Evolutionary conservation across 2,113 vertebrate genomes (phyloP), one percentile per base, ranked within the genome.

Genomic region (Agapornis roseicollis): DNA sequence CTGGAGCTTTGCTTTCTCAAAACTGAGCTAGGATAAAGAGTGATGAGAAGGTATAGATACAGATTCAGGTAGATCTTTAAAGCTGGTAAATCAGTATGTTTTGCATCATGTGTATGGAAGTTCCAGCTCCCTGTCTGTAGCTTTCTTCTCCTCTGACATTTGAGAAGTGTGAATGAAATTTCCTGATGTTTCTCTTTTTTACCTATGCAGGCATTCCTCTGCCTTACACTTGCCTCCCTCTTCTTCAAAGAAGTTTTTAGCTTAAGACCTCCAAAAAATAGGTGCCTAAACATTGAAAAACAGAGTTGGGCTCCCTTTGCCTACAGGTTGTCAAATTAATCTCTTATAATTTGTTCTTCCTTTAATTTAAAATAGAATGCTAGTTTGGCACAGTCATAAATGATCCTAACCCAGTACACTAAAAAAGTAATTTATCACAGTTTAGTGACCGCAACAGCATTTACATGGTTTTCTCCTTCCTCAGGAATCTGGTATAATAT

Each of bases 401-500:
- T 56, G 20, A 17, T 66, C 12, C 35, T 71, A 74, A 44, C 14
- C 23, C 25, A 27, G 33, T 49, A 76, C 63, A 52, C 15, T 55
- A 7, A 63, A 88, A 76, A 60, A 79, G 50, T 41, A 35, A 74
- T 78, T 86, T 50, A 64, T 85, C 50, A 80, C 17, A 81, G 46
- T 78, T 58, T 50, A 70, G 46, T 52, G 73, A 56, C 29, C 42
- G 27, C 14, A 85, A 47, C 6, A 50, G 33, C 37, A 44, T 53
- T 93, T 77, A 85, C 13, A 15, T 78, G 33, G 80, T 85, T 96
- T 25, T 80, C 35, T 91, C 41, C 49, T 92, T 91, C 68, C 96
- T 49, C 92, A 99, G 99, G 99, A 49, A 99, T 99, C 98, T 99
- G 99, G 99, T 99, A 99, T 96, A 99, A 99, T 86, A 99, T 99